These are phyloP conservation scores for Phyllotreta cruciferae DNA, from an alignment of 2,888 invertebrate species.

Conservation along the genomic window DNA sequence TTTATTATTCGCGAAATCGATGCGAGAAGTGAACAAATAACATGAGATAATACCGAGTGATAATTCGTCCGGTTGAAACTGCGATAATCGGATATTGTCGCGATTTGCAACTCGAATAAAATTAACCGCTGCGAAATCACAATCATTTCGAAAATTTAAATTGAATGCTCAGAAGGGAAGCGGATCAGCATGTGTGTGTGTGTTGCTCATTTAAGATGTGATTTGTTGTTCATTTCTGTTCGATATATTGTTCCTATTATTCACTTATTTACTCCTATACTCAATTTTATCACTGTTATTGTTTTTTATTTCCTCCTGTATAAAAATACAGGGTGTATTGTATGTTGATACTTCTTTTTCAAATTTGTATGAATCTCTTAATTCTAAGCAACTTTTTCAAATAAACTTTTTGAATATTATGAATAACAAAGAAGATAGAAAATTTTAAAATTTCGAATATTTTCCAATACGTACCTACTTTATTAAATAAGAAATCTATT, in stretches of 20 bases:
- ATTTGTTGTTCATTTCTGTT: constrained; percentile 3
- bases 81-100: constrained; percentile 2
- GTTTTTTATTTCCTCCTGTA: no score
- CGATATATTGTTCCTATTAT: background rate
- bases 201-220: constrained; percentile 15
- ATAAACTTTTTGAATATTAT: no score
- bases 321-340: no score
- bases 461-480: no score
- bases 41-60: background rate
- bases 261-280: no score
- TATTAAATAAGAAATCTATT: no score
- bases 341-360: no score
- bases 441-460: no score
- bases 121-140: constrained; percentile 18
- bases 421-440: no score
- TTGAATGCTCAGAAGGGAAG: constrained; percentile 6
- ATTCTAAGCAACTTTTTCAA: no score
- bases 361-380: no score
- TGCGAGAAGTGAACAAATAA: background rate
- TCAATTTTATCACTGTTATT: no score
- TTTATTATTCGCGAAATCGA: background rate
- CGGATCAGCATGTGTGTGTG: constrained; percentile 7
- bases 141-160: constrained; percentile 17
- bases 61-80: constrained; percentile 1
- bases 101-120: constrained; percentile 13